phyloP scores from a whole-genome alignment of 2,888 invertebrate species.

The Sericinus montela region DNA sequence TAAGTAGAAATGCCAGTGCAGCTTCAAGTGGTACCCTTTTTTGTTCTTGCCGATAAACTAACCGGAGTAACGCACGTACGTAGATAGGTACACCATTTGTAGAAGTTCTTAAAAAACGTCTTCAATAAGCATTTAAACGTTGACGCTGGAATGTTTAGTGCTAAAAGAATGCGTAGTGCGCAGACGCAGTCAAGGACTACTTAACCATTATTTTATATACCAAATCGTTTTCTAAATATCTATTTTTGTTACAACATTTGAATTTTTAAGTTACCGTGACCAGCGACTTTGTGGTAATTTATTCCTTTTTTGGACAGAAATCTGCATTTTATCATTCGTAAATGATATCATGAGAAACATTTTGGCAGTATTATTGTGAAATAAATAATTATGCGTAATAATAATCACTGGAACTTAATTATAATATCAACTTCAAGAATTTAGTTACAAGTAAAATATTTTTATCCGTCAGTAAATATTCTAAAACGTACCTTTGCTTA shows the following conservation, averaged over 20 bases:
- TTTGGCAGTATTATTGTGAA: no score
- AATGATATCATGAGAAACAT: no score
- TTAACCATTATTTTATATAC: conserved; percentile 7
- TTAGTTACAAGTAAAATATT: no score
- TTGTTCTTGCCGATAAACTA: conserved; percentile 11
- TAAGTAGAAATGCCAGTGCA: conserved; percentile 13
- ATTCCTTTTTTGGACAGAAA: no score
- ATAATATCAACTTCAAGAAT: no score
- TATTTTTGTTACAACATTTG: conserved; percentile 10
- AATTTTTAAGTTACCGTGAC: background rate
- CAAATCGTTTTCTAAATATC: conserved; percentile 1
- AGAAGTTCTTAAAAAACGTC: conserved; percentile 13
- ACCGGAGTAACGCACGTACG: conserved; percentile 14
- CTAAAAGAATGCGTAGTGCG: conserved; percentile 8
- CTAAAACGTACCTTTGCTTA: no score
- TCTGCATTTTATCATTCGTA: no score
- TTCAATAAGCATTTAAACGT: conserved; percentile 16
- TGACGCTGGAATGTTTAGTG: conserved; percentile 5
- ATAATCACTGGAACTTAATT: no score
- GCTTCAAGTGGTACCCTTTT: conserved; percentile 16
- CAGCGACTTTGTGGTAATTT: no score
- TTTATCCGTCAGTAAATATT: no score
- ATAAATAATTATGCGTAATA: no score
- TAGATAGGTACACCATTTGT: conserved; percentile 18
- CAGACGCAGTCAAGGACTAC: conserved; percentile 1